Percentiles rank a stretch among this genome's conserved stretches.
Conservation (phyloP, 2,888 invertebrate species). For the Epinotia bilunana region DNA sequence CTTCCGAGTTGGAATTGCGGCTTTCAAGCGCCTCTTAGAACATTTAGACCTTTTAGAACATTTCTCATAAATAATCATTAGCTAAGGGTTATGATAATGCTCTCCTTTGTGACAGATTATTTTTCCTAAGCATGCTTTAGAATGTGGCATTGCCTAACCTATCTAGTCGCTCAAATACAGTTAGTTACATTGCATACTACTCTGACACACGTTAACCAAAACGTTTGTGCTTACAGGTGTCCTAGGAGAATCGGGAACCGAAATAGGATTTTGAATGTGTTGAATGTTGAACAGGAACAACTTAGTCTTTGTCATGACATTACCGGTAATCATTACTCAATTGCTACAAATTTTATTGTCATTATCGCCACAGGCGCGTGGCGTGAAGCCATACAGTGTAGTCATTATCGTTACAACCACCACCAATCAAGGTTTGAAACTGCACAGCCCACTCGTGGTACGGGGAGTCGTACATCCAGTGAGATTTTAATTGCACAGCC, state of each 20-base stretch:
- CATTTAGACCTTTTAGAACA: too few species aligned
- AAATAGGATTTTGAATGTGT: neutral
- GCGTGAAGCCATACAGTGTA: conserved; percentile 10
- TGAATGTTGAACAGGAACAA: neutral
- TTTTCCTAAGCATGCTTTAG: neutral
- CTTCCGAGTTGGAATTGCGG: too few species aligned
- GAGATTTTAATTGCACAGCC: neutral
- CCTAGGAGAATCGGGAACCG: neutral
- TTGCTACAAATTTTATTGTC: conserved; percentile 28
- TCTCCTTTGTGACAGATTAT: neutral
- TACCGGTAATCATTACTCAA: conserved; percentile 18
- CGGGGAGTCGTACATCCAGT: neutral
- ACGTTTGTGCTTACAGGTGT: neutral
- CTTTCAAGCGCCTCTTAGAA: too few species aligned
- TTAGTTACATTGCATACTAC: neutral
- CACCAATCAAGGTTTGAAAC: conserved; percentile 30
- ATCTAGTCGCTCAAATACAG: neutral
- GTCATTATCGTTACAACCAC: conserved; percentile 20
- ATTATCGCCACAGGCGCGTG: conserved; percentile 22
- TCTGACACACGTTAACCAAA: neutral
- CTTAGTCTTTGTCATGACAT: neutral
- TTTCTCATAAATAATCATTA: neutral
- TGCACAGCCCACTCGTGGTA: conserved; percentile 4
- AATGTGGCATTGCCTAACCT: neutral
- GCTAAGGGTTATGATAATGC: neutral